phyloP scores from a whole-genome alignment of 2,888 invertebrate species.

The Heliconius erato region DNA sequence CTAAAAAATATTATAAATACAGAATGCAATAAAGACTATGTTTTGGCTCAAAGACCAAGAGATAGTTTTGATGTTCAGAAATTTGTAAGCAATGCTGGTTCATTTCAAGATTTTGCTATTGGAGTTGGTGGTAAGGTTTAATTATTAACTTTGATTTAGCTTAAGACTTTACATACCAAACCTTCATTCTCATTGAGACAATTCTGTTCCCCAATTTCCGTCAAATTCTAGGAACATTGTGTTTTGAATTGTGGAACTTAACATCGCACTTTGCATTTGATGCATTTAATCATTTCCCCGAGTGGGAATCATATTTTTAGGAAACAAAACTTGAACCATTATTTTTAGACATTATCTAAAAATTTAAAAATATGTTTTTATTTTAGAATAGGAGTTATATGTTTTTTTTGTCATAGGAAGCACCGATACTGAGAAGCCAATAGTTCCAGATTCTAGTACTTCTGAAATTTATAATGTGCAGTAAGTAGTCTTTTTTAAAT shows the following conservation, averaged over 20 bases:
- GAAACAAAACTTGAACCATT: too few relatives aligned
- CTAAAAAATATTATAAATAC: conserved; percentile 65
- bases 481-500: conserved; percentile 61
- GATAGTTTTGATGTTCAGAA: conserved; percentile 51
- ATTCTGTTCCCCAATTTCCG: background rate
- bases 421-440: conserved; percentile 44
- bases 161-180: background rate
- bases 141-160: background rate
- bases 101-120: conserved; percentile 69
- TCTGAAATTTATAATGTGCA: conserved; percentile 63
- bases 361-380: background rate
- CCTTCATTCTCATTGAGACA: background rate
- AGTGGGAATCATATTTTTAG: background rate
- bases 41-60: conserved; percentile 39
- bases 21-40: conserved; percentile 61
- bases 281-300: background rate
- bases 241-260: background rate
- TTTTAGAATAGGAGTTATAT: background rate
- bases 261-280: too few relatives aligned
- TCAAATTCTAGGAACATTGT: background rate
- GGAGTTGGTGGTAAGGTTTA: conserved; percentile 65
- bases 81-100: conserved; percentile 60
- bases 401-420: conserved; percentile 34
- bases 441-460: conserved; percentile 74
- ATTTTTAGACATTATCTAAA: too few relatives aligned